Percentiles rank a stretch among this genome's conserved stretches.
phyloP scores from a whole-genome alignment of 2,888 invertebrate genomes.

The Merodon equestris region DNA sequence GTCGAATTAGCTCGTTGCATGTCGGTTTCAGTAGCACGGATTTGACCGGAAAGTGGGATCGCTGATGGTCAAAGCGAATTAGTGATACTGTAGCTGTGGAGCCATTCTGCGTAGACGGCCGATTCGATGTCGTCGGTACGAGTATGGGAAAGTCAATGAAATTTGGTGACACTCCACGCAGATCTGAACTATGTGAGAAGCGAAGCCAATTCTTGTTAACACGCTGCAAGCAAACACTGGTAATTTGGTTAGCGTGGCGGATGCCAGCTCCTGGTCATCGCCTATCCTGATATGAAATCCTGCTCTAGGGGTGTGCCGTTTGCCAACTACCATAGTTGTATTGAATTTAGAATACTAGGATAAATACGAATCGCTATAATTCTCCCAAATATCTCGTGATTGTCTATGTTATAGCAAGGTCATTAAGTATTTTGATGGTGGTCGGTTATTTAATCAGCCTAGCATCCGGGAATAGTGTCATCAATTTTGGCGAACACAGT shows the following conservation, averaged over 20 bases:
- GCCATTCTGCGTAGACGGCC: slow-evolving; percentile 18
- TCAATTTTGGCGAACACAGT: slow-evolving; percentile 32
- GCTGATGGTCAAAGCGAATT: slow-evolving; percentile 52
- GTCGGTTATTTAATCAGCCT: slow-evolving; percentile 15
- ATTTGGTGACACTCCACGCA: slow-evolving; percentile 18
- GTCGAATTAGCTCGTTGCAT: slow-evolving; percentile 49
- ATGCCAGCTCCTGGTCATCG: slow-evolving; percentile 5
- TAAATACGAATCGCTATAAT: no score
- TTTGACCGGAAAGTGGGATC: slow-evolving; percentile 33
- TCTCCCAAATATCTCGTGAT: no score
- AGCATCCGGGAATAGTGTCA: slow-evolving; percentile 41
- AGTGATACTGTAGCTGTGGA: slow-evolving; percentile 13
- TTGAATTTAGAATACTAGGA: no score
- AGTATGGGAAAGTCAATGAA: slow-evolving; percentile 21
- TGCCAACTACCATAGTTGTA: no score
- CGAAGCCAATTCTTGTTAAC: slow-evolving; percentile 32
- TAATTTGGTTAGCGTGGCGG: slow-evolving; percentile 38
- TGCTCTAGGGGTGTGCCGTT: no score
- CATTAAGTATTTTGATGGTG: no score
- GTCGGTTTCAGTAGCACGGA: slow-evolving; percentile 32
- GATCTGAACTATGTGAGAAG: neutral
- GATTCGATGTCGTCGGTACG: slow-evolving; percentile 18
- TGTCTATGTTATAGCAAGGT: no score
- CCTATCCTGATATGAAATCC: slow-evolving; percentile 33
- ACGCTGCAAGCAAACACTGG: slow-evolving; percentile 39